Conservation (phyloP, 2,888 invertebrate species). For the Malacosoma neustria region DNA sequence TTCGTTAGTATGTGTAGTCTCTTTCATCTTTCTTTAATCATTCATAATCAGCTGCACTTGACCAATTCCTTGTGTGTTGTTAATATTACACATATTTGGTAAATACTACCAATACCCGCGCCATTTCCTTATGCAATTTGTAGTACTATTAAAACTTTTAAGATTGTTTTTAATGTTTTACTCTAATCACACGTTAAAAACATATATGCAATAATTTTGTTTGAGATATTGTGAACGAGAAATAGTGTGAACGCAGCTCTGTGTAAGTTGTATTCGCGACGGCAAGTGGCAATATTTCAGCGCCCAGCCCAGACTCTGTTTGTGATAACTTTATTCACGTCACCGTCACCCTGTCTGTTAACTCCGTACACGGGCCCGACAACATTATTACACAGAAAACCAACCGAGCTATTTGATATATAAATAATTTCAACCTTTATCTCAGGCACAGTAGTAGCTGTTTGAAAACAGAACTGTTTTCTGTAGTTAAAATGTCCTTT, state of each 20-base stretch:
- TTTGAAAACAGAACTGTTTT: not conserved
- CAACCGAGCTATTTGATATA: constrained; percentile 19
- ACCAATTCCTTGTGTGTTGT: too few relatives aligned
- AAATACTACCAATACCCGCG: too few relatives aligned
- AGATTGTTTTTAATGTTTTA: too few relatives aligned
- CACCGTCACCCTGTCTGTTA: constrained; percentile 45
- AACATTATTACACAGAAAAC: constrained; percentile 28
- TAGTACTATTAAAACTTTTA: too few relatives aligned
- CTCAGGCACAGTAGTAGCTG: not conserved
- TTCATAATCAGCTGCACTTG: too few relatives aligned
- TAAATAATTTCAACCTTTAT: constrained; percentile 10
- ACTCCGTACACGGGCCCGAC: constrained; percentile 29
- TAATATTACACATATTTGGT: too few relatives aligned
- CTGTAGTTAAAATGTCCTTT: not conserved
- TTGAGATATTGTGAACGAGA: not conserved
- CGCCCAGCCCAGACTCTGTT: constrained; percentile 31
- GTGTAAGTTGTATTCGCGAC: constrained; percentile 32
- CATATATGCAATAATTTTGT: too few relatives aligned
- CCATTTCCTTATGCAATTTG: too few relatives aligned
- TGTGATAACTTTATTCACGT: constrained; percentile 57
- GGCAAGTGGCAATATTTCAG: constrained; percentile 57
- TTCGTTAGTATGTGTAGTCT: too few relatives aligned
- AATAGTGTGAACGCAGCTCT: constrained; percentile 23
- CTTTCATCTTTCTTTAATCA: too few relatives aligned
- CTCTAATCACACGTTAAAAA: too few relatives aligned